phyloP scores from a whole-genome alignment of 2,113 vertebrate genomes.

The Paratilapia polleni region DNA sequence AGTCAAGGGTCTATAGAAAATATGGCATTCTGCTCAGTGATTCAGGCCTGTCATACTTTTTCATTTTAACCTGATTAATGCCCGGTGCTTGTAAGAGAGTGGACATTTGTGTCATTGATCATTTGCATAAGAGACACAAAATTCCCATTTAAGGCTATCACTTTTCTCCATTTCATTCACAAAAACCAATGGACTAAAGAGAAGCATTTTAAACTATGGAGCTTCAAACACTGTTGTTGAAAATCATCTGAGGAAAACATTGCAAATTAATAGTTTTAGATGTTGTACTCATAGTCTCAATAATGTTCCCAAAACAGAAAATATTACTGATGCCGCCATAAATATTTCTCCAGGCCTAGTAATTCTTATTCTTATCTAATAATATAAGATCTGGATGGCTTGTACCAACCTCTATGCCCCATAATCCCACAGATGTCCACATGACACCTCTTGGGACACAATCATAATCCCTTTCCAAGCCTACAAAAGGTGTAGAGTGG shows the following conservation, averaged over 20 bases:
- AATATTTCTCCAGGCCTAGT: background rate
- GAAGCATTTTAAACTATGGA: background rate
- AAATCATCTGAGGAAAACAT: background rate
- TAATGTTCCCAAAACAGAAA: background rate
- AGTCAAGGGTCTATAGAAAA: background rate
- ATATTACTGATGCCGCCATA: background rate
- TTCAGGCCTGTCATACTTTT: background rate
- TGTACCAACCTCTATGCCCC: background rate
- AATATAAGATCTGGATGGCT: background rate
- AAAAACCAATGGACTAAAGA: background rate
- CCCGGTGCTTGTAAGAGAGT: background rate
- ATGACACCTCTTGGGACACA: background rate
- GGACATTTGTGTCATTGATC: too few relatives aligned
- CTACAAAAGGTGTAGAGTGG: background rate
- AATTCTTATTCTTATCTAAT: conserved; percentile 5
- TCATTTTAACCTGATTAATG: background rate
- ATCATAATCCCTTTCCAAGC: background rate
- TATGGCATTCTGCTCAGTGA: background rate
- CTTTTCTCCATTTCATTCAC: background rate
- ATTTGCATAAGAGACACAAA: background rate
- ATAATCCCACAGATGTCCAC: background rate
- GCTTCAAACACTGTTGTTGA: background rate
- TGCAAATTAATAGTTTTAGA: background rate
- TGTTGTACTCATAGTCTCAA: background rate
- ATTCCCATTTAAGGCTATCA: background rate